Percentiles rank a stretch among this genome's conserved stretches.
Conservation (phyloP, 2,797 vertebrate genomes). For the Syndactyla subalaris region DNA sequence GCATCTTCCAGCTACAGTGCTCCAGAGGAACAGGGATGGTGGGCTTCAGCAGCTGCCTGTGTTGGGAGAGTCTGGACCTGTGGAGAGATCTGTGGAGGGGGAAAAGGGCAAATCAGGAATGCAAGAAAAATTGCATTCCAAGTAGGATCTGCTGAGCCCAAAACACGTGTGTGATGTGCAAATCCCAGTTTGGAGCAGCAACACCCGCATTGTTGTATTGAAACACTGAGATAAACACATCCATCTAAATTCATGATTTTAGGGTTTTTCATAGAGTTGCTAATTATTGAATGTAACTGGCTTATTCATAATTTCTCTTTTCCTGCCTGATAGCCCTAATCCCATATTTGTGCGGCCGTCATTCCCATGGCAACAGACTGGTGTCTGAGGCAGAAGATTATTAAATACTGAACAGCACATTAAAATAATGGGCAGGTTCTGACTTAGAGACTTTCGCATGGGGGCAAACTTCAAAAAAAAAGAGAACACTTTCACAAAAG, state of each 20-base stretch:
- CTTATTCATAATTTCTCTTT: constrained; percentile 76
- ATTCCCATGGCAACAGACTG: constrained; percentile 82
- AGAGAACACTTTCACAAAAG: constrained; percentile 41
- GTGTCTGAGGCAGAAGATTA: constrained; percentile 77
- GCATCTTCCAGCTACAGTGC: accelerated
- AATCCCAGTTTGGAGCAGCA: constrained; percentile 44
- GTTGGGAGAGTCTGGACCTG: accelerated
- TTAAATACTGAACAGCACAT: constrained; percentile 77
- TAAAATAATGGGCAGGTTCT: constrained; percentile 77
- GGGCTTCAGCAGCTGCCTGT: not conserved
- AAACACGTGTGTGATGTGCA: not conserved
- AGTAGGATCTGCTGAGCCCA: not conserved
- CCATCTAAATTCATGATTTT: constrained; percentile 68
- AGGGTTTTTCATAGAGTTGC: constrained; percentile 49
- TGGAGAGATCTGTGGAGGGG: not conserved
- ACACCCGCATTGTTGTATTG: constrained; percentile 41
- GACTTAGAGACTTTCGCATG: constrained; percentile 70
- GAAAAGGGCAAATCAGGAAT: accelerated
- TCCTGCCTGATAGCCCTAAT: constrained; percentile 74
- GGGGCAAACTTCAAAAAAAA: constrained; percentile 73
- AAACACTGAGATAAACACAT: constrained; percentile 67
- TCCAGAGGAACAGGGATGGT: accelerated
- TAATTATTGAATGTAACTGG: constrained; percentile 77
- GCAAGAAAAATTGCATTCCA: not conserved
- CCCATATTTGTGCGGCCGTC: constrained; percentile 71